These are phyloP conservation scores for Amniataba percoides DNA, from an alignment of 2,797 vertebrate genomes.

Conservation along the genomic window DNA sequence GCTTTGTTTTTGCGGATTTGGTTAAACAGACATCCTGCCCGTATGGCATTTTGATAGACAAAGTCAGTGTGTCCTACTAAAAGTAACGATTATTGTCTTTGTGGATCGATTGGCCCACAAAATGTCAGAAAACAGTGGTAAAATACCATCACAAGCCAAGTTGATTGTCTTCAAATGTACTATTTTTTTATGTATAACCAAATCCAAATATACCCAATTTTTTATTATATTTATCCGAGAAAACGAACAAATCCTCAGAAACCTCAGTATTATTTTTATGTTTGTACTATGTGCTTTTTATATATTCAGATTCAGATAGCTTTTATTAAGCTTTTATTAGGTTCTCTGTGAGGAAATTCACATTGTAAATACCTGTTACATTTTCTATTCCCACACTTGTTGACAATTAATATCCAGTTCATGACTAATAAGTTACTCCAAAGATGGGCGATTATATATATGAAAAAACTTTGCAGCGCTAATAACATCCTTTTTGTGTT, in stretches of 20 bases:
- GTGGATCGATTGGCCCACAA: not conserved
- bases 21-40: not conserved
- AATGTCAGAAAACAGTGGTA: not conserved
- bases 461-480: not conserved
- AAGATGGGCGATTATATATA: not conserved
- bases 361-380: too few relatives aligned
- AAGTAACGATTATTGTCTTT: too few relatives aligned
- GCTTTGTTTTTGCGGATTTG: not conserved
- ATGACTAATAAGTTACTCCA: not conserved
- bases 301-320: too few relatives aligned
- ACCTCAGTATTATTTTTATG: too few relatives aligned
- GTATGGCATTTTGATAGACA: not conserved
- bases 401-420: not conserved
- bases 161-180: too few relatives aligned
- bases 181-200: too few relatives aligned
- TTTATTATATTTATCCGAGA: not conserved
- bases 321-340: too few relatives aligned
- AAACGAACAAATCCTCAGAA: not conserved
- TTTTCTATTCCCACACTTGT: too few relatives aligned
- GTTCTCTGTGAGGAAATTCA: too few relatives aligned
- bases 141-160: too few relatives aligned
- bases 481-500: constrained; percentile 25
- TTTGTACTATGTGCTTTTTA: too few relatives aligned
- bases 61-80: not conserved
- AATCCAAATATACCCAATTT: not conserved